Percentiles rank a stretch among this genome's conserved stretches.
Conservation (phyloP, 2,797 vertebrate genomes). For the Cyclopterus lumpus region DNA sequence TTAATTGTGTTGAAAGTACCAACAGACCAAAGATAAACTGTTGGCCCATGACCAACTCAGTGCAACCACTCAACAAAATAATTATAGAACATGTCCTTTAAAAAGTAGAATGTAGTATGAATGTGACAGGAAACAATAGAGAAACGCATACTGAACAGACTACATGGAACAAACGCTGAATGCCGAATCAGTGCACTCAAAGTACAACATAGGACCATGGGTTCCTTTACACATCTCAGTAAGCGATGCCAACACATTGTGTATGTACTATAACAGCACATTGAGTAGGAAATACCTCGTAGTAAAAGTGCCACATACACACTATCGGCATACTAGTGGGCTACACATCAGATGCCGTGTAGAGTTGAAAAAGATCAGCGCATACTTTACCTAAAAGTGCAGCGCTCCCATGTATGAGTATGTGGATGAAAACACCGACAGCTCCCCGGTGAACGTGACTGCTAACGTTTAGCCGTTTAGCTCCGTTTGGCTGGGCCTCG, state of each 20-base stretch:
- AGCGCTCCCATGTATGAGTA: not conserved
- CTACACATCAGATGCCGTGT: not conserved
- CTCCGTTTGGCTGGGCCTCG: slow-evolving; percentile 7
- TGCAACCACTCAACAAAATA: not conserved
- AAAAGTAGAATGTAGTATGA: not conserved
- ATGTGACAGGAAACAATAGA: not conserved
- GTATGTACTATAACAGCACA: not conserved
- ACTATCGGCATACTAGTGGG: not conserved
- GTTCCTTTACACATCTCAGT: not conserved
- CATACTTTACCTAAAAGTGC: slow-evolving; percentile 47
- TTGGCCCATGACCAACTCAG: not conserved
- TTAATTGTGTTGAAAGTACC: not conserved
- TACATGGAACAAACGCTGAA: not conserved
- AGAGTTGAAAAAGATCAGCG: not conserved
- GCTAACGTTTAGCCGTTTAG: slow-evolving; percentile 15
- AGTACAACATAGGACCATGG: not conserved
- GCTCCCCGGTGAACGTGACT: not conserved
- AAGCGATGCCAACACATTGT: not conserved
- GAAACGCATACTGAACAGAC: not conserved
- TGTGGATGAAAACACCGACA: not conserved
- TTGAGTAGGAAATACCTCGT: not conserved
- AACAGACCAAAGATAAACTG: not conserved
- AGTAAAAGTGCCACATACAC: slow-evolving; percentile 33
- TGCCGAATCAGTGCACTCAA: not conserved
- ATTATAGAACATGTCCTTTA: not conserved